These are phyloP conservation scores for Canis aureus DNA, from an alignment of 2,113 vertebrate genomes.

Conservation along the genomic window DNA sequence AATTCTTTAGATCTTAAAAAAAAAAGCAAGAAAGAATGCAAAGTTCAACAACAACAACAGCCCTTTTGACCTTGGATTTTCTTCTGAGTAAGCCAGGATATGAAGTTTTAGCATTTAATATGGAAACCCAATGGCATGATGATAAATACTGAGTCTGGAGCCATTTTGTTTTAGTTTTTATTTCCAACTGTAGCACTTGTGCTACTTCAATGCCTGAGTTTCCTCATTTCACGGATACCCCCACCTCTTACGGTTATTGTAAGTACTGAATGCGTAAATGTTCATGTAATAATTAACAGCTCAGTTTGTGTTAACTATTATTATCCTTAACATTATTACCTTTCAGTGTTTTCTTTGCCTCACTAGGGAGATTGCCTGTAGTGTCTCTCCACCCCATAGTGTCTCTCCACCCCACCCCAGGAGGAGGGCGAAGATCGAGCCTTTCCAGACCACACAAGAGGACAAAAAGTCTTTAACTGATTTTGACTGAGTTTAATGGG, in stretches of 20 bases:
- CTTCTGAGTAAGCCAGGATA: not conserved
- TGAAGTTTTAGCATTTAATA: not conserved
- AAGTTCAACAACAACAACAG: not conserved
- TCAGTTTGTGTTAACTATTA: not conserved
- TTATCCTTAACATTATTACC: not conserved
- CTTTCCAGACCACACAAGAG: not conserved
- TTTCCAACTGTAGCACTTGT: not conserved
- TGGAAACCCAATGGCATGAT: not conserved
- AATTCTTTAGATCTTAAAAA: not conserved
- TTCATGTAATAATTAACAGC: not conserved
- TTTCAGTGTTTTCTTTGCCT: not conserved
- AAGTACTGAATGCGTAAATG: not conserved
- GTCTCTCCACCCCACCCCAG: not conserved
- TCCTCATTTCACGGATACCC: not conserved
- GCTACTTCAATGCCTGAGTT: not conserved
- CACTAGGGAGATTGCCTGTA: not conserved
- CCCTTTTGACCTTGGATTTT: not conserved
- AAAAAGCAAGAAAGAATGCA: not conserved
- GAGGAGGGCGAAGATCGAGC: not conserved
- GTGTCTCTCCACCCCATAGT: not conserved
- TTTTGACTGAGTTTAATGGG: not conserved
- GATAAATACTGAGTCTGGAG: not conserved
- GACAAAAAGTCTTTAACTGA: not conserved
- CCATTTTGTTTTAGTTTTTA: not conserved
- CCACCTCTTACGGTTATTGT: not conserved